Base-by-base conservation (phyloP, 2,797 vertebrate genomes). In the Austrolebias charrua region DNA sequence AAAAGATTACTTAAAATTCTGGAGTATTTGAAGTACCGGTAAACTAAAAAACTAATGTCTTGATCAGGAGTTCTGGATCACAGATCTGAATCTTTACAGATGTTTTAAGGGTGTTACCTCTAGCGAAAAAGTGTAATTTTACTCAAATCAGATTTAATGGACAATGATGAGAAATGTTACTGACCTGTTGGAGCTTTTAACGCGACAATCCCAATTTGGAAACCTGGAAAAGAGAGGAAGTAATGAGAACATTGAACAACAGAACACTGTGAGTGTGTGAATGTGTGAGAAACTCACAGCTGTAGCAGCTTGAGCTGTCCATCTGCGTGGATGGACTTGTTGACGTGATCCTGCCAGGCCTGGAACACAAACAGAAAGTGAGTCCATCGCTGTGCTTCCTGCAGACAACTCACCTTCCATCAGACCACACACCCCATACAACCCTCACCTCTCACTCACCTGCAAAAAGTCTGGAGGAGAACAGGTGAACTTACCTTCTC, bases 151-250 rank as follows among this genome's bases (percentile, higher is more conserved):
- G n/a, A 1, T 8, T 42, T 13, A 38, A 24, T 1, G 14, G 13
- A 14, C 3, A 15, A 54, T 35, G 13, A 5, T 19, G 15, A 20
- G 19, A n/a, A 15, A 8, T 5, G 18, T 20, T n/a, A 70, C 87
- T 69, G 66, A 93, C 92, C 84, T 88, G 73, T 38, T 75, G 71
- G 60, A 19, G 0, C 72, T 82, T n/a, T 79, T 71, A 78, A 90
- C 14, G 28, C 83, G 84, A 73, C 91, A 91, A 80, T 93, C 87
- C 93, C 92, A 93, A 0, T 54, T 28, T 9, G 92, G 90, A 83
- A 83, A 93, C 73, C 93, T 94, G 71, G 18, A 72, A 33, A 46
- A 45, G 3, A 76, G 24, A 68, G 8, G 0, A 1, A 60, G 19
- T 11, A 1, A 28, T 19, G n/a, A 40, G 13, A 55, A 3, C 15